Base-by-base conservation (phyloP, 2,888 invertebrate species). In the Pecten maximus region DNA sequence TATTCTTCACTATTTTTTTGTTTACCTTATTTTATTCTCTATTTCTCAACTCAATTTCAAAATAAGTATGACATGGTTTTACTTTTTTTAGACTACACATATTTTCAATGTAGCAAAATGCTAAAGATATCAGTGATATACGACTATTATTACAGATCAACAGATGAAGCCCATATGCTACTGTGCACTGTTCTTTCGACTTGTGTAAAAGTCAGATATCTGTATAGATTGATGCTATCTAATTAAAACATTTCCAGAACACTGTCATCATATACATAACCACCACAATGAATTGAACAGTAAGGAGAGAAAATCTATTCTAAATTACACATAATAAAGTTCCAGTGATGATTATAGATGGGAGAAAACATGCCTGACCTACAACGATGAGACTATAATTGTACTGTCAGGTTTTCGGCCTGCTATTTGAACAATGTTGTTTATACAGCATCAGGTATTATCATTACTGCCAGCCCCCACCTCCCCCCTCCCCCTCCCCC, bases 351-450 rank as follows among this genome's bases (percentile, higher is more conserved):
- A 44, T 44, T 44, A n/a, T 23, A 23, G 54, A 54, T 54, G 35
- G n/a, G 28, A n/a, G 60, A 28, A 28, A 74, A 74, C 74, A 3
- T 35, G 35, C 4, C 28, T 74, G 74, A 35, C 74, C 74, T 74
- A 74, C 12, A 28, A 35, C 8, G 0, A 0, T 12, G 0, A 10
- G 74, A 23, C 74, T 74, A 35, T 74, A 74, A 74, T 74, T 74
- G 35, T 15, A 74, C 35, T 35, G 74, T 74, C 74, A 74, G 74
- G 35, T 35, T 54, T 74, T 74, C 74, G 1, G 74, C 35, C 60
- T 28, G 74, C 74, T 74, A 74, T 74, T 74, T 35, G 35, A 74
- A 74, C 74, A 74, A 74, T 74, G 74, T 74, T 74, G 74, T 74
- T 74, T 74, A 74, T 35, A 6, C 74, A 35, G 28, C 74, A 28